phyloP scores from a whole-genome alignment of 2,797 vertebrate species.

The Macropodus opercularis region DNA sequence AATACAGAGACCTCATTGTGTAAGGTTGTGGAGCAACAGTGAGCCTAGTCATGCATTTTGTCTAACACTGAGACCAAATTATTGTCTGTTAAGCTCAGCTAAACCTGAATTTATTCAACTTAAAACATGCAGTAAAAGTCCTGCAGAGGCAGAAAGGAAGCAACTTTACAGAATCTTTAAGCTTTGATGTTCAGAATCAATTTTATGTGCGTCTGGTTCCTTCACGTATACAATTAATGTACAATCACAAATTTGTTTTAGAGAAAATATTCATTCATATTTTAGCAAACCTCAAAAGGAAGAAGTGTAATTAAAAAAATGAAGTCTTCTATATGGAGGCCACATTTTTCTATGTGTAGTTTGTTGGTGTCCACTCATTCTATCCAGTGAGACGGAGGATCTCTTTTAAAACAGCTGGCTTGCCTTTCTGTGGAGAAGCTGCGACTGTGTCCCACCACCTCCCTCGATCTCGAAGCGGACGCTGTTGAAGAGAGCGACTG shows the following conservation, averaged over 20 bases:
- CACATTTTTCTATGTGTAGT: not conserved
- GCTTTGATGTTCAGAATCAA: no score
- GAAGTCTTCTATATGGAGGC: not conserved
- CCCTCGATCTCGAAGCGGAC: slow-evolving; percentile 94
- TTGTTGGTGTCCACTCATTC: not conserved
- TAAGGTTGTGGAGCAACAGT: not conserved
- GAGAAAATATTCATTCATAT: no score
- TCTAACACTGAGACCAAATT: slow-evolving; percentile 7
- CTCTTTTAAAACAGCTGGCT: slow-evolving; percentile 28
- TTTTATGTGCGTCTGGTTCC: no score
- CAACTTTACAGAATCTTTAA: not conserved
- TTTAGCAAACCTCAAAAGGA: no score
- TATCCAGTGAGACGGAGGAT: not conserved
- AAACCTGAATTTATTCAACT: not conserved
- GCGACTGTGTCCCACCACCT: slow-evolving; percentile 84
- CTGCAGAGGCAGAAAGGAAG: not conserved
- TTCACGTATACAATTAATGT: no score
- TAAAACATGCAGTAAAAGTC: not conserved
- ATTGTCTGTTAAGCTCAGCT: not conserved
- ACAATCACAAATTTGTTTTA: no score
- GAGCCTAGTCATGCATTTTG: slow-evolving; percentile 11
- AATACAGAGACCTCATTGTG: slow-evolving; percentile 6
- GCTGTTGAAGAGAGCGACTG: slow-evolving; percentile 92
- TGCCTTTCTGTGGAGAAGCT: slow-evolving; percentile 95
- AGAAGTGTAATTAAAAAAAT: not conserved